phyloP scores from a whole-genome alignment of 2,797 vertebrate genomes.

The Anguilla obscura region DNA sequence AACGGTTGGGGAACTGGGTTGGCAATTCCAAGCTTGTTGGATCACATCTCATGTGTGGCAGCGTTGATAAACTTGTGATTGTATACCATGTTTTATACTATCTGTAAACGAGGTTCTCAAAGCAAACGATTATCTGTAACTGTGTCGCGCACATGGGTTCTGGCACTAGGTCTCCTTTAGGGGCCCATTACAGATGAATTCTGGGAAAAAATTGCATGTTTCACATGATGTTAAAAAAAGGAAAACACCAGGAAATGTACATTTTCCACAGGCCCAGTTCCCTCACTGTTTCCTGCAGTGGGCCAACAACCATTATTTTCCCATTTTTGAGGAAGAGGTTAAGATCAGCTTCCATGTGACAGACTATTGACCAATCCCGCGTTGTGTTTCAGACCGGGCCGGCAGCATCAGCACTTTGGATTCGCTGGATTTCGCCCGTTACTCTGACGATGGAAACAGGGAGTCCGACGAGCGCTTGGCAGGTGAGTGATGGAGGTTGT shows the following conservation, averaged over 20 bases:
- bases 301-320: background rate
- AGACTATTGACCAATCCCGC: background rate
- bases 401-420: conserved; percentile 99
- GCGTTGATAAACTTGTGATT: background rate
- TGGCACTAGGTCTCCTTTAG: background rate
- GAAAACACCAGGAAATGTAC: background rate
- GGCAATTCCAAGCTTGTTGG: background rate
- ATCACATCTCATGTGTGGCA: background rate
- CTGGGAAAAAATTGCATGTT: background rate
- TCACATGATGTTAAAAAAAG: background rate
- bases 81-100: no score
- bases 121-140: no score
- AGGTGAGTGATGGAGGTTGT: conserved; percentile 71
- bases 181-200: background rate
- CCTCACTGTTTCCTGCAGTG: background rate
- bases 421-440: conserved; percentile 97
- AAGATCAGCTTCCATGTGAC: background rate
- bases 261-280: background rate
- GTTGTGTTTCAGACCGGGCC: conserved; percentile 80
- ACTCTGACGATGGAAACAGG: conserved; percentile 97
- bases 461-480: conserved; percentile 93
- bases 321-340: background rate
- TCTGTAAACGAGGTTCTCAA: no score
- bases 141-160: background rate
- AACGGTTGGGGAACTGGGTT: background rate